Conservation (phyloP, 2,797 vertebrate species). For the Sebastiscus tertius region DNA sequence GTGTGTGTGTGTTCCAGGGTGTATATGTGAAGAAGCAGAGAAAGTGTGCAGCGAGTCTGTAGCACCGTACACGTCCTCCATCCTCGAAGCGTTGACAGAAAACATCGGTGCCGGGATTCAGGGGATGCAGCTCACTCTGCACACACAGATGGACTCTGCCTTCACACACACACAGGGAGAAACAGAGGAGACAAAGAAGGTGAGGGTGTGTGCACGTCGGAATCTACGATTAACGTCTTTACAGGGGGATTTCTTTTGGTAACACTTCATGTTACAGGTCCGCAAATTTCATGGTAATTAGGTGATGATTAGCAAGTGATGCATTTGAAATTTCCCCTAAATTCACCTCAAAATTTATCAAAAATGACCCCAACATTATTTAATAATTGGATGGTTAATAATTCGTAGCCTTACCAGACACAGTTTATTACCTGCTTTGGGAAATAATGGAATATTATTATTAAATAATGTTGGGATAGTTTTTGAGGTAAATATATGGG, state of each 20-base stretch:
- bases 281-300: background rate
- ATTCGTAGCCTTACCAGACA: too few species aligned
- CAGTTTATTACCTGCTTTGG: too few species aligned
- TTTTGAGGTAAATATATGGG: too few species aligned
- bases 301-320: too few species aligned
- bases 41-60: slow-evolving; percentile 83
- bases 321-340: too few species aligned
- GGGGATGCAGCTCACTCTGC: slow-evolving; percentile 60
- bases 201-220: slow-evolving; percentile 2
- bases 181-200: slow-evolving; percentile 60
- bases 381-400: too few species aligned
- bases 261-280: background rate
- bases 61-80: slow-evolving; percentile 86
- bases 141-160: slow-evolving; percentile 59
- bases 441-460: too few species aligned
- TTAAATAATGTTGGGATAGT: too few species aligned
- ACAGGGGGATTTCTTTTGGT: too few species aligned
- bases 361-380: too few species aligned
- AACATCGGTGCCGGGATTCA: slow-evolving; percentile 83
- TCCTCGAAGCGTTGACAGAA: slow-evolving; percentile 89
- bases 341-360: too few species aligned
- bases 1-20: slow-evolving; percentile 65
- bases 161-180: slow-evolving; percentile 48
- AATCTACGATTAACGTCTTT: background rate
- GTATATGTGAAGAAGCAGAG: slow-evolving; percentile 81